Percentiles rank a stretch among this genome's conserved stretches.
phyloP scores from a whole-genome alignment of 2,113 vertebrate species.

The Lonchura striata region DNA sequence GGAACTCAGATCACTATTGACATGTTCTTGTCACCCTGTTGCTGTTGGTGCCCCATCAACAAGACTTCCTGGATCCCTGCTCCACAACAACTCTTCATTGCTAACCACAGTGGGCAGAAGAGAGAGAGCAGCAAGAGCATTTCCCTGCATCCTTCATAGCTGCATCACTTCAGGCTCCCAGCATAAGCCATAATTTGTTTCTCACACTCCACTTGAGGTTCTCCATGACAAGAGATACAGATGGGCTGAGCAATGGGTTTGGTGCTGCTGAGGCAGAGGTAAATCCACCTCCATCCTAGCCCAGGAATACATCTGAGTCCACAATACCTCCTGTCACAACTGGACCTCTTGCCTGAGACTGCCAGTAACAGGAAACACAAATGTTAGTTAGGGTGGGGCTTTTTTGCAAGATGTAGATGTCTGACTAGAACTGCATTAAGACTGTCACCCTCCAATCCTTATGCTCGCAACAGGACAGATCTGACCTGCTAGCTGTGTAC shows the following conservation, averaged over 20 bases:
- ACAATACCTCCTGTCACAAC: neutral
- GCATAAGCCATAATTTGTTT: neutral
- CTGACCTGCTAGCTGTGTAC: neutral
- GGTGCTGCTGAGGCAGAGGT: neutral
- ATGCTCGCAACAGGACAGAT: neutral
- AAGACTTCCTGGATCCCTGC: neutral
- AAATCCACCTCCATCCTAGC: neutral
- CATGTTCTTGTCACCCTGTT: neutral
- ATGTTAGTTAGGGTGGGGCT: neutral
- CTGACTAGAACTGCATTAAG: neutral
- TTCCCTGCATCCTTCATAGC: neutral
- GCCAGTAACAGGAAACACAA: neutral
- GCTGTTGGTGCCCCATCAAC: accelerated
- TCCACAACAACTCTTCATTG: neutral
- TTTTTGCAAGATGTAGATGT: neutral
- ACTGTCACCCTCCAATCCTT: neutral
- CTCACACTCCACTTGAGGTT: neutral
- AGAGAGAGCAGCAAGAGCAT: neutral
- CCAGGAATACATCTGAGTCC: neutral
- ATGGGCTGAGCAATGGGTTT: neutral
- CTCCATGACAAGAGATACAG: neutral
- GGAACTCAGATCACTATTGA: neutral
- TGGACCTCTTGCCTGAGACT: neutral
- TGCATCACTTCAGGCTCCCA: neutral
- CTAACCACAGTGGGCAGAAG: neutral